Percentiles rank a stretch among this genome's conserved stretches.
Conservation (phyloP, 2,797 vertebrate genomes). For the Anabacerthia variegaticeps region DNA sequence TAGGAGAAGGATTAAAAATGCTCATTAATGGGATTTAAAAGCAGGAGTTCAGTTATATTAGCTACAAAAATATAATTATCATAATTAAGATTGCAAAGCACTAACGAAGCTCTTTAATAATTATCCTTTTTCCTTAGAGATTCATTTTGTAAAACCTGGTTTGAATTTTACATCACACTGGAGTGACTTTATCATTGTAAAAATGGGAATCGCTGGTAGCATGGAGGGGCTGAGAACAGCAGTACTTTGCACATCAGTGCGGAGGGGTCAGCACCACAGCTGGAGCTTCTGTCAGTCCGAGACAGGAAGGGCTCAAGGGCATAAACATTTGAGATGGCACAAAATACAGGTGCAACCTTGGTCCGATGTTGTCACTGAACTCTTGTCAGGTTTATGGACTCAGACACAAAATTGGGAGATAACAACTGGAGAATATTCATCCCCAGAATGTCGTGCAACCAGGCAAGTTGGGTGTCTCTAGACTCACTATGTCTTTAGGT, state of each 20-base stretch:
- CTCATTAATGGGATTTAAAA: constrained; percentile 66
- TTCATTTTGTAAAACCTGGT: constrained; percentile 47
- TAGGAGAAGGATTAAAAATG: constrained; percentile 59
- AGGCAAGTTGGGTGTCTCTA: not conserved
- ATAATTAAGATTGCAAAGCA: constrained; percentile 71
- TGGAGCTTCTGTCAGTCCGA: not conserved
- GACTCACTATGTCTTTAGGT: not conserved
- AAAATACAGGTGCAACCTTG: not conserved
- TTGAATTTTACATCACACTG: constrained; percentile 34
- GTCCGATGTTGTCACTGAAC: not conserved
- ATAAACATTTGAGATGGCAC: accelerated
- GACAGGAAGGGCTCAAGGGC: not conserved
- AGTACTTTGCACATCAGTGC: accelerated
- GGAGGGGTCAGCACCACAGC: not conserved
- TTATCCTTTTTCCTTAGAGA: constrained; percentile 62
- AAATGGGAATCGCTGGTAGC: not conserved
- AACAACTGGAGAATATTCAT: not conserved
- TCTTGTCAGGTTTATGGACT: not conserved
- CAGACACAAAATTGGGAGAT: not conserved
- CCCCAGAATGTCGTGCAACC: not conserved
- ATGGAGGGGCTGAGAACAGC: not conserved
- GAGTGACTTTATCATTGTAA: constrained; percentile 16
- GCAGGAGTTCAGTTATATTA: constrained; percentile 61
- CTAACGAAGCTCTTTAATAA: constrained; percentile 66
- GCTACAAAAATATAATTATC: constrained; percentile 71